Evolutionary conservation across 2,113 vertebrate species (phyloP), one percentile per base, ranked within the genome.

Genomic region (Catharus fuscescens): DNA sequence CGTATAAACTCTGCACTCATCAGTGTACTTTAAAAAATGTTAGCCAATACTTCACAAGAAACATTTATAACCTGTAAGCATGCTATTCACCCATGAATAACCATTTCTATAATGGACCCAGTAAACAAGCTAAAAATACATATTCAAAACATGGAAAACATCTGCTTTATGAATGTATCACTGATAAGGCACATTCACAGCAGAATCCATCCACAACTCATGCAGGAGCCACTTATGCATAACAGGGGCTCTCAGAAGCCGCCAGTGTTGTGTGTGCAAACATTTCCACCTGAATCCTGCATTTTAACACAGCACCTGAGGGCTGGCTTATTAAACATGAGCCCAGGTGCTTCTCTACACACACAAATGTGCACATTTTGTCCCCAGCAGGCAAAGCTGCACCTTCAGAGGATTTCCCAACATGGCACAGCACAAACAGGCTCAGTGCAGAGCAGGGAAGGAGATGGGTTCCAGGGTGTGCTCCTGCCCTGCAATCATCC

Each of bases 111-210:
- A 73, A 64, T 3, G 38, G 29, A 13, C 64, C 32, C 64, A 52
- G 88, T 28, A 96, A 93, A 81, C 52, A 81, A 74, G 77, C 80
- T 86, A 78, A 95, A 95, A 94, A 91, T 96, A 69, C 69, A 40
- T 31, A 70, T 28, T 52, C 44, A 31, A 59, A 88, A 38, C 64
- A 67, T 2, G 48, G 66, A 65, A 64, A 76, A 47, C 56, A 69
- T 56, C 92, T 73, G 74, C 88, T 62, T 81, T 60, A 36, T 10
- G 72, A 90, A 93, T 34, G 59, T 40, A 25, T 36, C 57, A 8
- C 32, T 14, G 54, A 62, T 8, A 70, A 77, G 77, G 18, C 65
- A 34, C 44, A 72, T 44, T 36, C 66, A 24, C 74, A n/a, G 6
- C 40, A 38, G 36, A 8, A 38, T 24, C 80, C 54, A 36, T 61